phyloP scores from a whole-genome alignment of 2,113 vertebrate species.

The Barnardius zonarius region DNA sequence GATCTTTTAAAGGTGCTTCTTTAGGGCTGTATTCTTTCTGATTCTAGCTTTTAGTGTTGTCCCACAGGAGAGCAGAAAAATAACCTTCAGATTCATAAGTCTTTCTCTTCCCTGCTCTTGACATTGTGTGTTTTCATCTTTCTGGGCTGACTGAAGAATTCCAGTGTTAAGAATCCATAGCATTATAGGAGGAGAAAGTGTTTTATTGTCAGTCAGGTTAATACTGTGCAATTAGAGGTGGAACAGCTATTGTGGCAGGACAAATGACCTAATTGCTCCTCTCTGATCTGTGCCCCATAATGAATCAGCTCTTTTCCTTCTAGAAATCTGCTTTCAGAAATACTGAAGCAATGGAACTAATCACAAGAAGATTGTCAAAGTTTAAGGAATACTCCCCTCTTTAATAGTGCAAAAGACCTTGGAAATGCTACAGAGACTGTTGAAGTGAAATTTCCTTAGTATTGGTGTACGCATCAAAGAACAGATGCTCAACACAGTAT shows the following conservation, averaged over 20 bases:
- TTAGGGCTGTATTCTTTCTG: not conserved
- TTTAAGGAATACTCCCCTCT: not conserved
- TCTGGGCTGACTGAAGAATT: not conserved
- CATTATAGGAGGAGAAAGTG: not conserved
- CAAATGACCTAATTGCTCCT: not conserved
- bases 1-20: not conserved
- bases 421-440: not conserved
- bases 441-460: not conserved
- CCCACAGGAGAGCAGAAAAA: not conserved
- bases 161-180: not conserved
- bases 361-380: not conserved
- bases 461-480: not conserved
- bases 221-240: not conserved
- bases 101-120: not conserved
- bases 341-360: not conserved
- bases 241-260: not conserved
- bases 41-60: not conserved
- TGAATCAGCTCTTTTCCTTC: not conserved
- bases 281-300: not conserved
- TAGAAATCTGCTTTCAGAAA: not conserved
- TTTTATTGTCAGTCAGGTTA: not conserved
- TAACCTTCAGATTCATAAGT: not conserved
- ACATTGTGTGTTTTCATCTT: not conserved
- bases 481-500: not conserved
- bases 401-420: not conserved